Conservation (phyloP, 2,113 vertebrate species). For the Lophochroa leadbeateri region DNA sequence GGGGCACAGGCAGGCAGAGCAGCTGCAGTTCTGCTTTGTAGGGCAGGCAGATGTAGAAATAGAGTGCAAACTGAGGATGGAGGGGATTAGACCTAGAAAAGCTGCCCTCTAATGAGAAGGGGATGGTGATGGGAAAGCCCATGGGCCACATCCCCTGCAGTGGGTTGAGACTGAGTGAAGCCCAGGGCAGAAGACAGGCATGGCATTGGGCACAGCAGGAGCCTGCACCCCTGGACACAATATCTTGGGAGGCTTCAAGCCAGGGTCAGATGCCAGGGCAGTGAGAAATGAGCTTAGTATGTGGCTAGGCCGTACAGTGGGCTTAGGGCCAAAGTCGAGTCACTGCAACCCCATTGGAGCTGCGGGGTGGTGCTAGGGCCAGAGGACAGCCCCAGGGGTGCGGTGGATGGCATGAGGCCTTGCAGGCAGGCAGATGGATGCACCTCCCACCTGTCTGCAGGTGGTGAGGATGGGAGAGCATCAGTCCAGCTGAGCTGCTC, state of each 20-base stretch:
- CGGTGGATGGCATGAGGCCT: rapidly evolving
- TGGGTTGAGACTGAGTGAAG: rapidly evolving
- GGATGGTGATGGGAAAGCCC: neutral
- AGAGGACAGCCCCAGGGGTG: neutral
- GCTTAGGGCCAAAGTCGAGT: neutral
- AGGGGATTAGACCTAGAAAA: neutral
- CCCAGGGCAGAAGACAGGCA: neutral
- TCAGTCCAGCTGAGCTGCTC: rapidly evolving
- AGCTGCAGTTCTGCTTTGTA: rapidly evolving
- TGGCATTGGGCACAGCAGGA: neutral
- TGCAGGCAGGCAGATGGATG: neutral
- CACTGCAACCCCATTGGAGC: neutral
- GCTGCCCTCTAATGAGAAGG: neutral
- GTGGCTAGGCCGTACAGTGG: neutral
- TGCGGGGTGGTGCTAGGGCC: neutral
- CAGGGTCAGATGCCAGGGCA: rapidly evolving
- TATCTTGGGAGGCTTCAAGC: neutral
- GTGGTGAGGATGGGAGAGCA: neutral
- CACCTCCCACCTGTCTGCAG: rapidly evolving
- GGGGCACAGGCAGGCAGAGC: neutral
- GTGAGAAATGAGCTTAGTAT: neutral
- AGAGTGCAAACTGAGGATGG: neutral
- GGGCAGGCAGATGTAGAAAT: neutral
- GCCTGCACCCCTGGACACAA: neutral
- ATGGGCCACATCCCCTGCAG: rapidly evolving